Evolutionary conservation across 2,888 invertebrate genomes (phyloP).

Genomic region (Drosophila pseudotakahashii): DNA sequence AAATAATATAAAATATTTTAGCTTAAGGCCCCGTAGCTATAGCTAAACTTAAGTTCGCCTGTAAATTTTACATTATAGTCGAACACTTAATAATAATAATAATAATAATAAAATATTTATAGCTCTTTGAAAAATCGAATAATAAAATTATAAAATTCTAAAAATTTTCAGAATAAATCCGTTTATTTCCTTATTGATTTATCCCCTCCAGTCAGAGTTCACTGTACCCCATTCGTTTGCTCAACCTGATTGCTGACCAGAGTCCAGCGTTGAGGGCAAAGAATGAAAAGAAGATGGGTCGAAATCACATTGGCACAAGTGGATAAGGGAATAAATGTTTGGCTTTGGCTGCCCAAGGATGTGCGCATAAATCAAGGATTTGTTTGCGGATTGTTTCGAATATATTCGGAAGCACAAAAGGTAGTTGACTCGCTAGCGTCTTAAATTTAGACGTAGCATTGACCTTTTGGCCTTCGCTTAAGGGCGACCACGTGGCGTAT

Average conservation of each 20-base stretch:
- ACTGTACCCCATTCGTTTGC: slow-evolving; percentile 52
- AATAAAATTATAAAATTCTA: too few relatives aligned
- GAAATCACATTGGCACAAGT: slow-evolving; percentile 80
- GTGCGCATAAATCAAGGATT: slow-evolving; percentile 81
- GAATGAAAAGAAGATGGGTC: slow-evolving; percentile 13
- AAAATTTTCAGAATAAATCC: not conserved
- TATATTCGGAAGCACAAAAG: slow-evolving; percentile 41
- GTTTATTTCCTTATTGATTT: not conserved
- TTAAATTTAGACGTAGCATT: slow-evolving; percentile 62
- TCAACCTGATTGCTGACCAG: slow-evolving; percentile 55
- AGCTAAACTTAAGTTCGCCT: too few relatives aligned
- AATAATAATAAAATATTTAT: too few relatives aligned
- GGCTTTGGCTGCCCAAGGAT: slow-evolving; percentile 74
- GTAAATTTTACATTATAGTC: too few relatives aligned
- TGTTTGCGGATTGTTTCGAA: slow-evolving; percentile 76
- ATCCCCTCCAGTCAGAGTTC: slow-evolving; percentile 1
- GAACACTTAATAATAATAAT: too few relatives aligned
- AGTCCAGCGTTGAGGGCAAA: slow-evolving; percentile 33
- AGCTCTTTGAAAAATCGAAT: not conserved
- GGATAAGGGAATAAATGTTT: slow-evolving; percentile 81
- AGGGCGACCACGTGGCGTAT: slow-evolving; percentile 62
- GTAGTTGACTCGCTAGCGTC: slow-evolving; percentile 63
- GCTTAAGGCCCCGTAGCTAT: too few relatives aligned
- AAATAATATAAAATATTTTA: not conserved
- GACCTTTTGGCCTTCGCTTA: slow-evolving; percentile 58